Conservation (phyloP, 2,797 vertebrate species). For the Decapterus maruadsi region DNA sequence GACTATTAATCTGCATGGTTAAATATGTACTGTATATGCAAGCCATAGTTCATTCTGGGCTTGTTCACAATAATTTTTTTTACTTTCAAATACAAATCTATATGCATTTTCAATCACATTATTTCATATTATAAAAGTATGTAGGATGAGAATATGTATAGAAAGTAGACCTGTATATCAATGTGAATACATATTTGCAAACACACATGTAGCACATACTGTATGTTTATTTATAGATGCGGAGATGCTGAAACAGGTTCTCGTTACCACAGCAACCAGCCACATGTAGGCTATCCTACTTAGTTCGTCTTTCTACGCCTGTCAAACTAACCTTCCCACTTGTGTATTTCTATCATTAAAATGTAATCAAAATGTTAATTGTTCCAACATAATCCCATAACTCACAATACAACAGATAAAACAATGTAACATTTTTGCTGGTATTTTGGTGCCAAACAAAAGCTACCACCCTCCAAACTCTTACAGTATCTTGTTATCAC, state of each 20-base stretch:
- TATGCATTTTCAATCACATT: too few species aligned
- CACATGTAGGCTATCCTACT: too few species aligned
- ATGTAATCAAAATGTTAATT: neutral
- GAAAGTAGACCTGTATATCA: neutral
- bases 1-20: neutral
- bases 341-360: neutral
- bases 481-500: neutral
- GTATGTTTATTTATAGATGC: neutral
- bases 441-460: neutral
- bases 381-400: neutral
- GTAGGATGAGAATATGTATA: neutral
- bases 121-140: too few species aligned
- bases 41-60: neutral
- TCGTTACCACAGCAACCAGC: neutral
- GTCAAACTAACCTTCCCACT: neutral
- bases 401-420: too few species aligned
- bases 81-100: too few species aligned
- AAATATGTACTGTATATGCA: neutral
- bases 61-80: neutral
- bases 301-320: neutral
- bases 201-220: neutral
- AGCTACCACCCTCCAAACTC: neutral
- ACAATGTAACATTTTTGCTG: too few species aligned
- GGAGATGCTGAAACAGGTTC: neutral
- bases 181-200: neutral